phyloP scores from a whole-genome alignment of 2,888 invertebrate genomes.

The Bellardia pandia region DNA sequence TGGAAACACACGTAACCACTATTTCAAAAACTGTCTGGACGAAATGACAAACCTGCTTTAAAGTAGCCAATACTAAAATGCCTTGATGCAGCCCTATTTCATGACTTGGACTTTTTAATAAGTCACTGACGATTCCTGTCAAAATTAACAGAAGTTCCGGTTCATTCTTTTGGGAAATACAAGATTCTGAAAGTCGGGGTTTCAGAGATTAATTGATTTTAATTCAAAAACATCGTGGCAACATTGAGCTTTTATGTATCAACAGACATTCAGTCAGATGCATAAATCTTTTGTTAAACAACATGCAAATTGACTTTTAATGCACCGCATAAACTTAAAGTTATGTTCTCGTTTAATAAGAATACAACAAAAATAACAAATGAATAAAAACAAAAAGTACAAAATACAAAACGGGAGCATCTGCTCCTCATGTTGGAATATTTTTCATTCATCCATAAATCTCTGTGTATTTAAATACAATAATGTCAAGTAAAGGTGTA shows the following conservation, averaged over 20 bases:
- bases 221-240: slow-evolving; percentile 19
- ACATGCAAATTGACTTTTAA: slow-evolving; percentile 73
- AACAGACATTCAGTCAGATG: slow-evolving; percentile 47
- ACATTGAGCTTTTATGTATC: not conserved
- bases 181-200: too few species aligned
- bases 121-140: too few species aligned
- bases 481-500: slow-evolving; percentile 63
- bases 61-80: too few species aligned
- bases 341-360: slow-evolving; percentile 64
- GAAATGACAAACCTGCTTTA: too few species aligned
- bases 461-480: slow-evolving; percentile 17
- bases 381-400: not conserved
- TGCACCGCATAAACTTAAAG: slow-evolving; percentile 67
- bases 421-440: slow-evolving; percentile 44
- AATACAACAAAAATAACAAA: slow-evolving; percentile 23
- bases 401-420: slow-evolving; percentile 44
- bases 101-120: too few species aligned
- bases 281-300: slow-evolving; percentile 70
- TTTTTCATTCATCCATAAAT: slow-evolving; percentile 14
- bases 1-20: too few species aligned
- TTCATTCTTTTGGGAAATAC: too few species aligned
- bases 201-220: not conserved
- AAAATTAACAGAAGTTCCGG: too few species aligned
- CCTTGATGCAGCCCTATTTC: too few species aligned
- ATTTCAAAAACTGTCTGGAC: too few species aligned